Evolutionary conservation across 2,113 vertebrate species (phyloP), one percentile per base, ranked within the genome.

Genomic region (Parotia lawesii): DNA sequence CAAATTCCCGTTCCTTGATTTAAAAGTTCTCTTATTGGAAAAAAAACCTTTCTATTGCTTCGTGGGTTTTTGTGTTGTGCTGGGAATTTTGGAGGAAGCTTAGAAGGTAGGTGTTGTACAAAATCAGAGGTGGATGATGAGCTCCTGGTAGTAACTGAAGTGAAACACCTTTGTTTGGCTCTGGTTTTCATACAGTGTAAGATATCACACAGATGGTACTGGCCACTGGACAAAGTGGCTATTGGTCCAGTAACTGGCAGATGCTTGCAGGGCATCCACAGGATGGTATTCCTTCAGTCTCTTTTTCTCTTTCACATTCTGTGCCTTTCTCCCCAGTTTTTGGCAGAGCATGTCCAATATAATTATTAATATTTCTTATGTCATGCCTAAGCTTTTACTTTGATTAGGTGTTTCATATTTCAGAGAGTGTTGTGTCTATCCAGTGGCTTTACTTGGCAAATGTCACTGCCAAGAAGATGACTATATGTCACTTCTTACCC

Each of bases 131-230:
- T 79, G 87, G 75, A 96, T 82, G 87, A 87, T 90, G 93, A 95
- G 73, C 61, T 96, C 74, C 94, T 95, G 81, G 72, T 94, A 37
- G 64, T 71, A 87, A 86, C 67, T 57, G 90, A 95, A 95, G 77
- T 74, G 94, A 95, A 95, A 84, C 18, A 40, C 85, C 94, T 94
- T 65, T 53, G 69, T 93, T 97, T 97, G 96, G 87, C 96, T 98
- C 29, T 48, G 1, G 2, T 89, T 97, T 97, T 96, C 85, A 13
- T 48, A 10, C 11, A 54, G 58, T 12, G 3, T 77, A 71, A 97
- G 97, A 94, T 94, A 84, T 64, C 94, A 91, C 94, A 94, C 92
- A 97, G 98, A 97, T 96, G 97, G 97, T 78, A 53, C 95, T 97
- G 97, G 97, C 96, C 84, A 48, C 67, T 91, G 77, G 92, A 95